phyloP scores from a whole-genome alignment of 2,113 vertebrate species.

The Erythrocebus patas region DNA sequence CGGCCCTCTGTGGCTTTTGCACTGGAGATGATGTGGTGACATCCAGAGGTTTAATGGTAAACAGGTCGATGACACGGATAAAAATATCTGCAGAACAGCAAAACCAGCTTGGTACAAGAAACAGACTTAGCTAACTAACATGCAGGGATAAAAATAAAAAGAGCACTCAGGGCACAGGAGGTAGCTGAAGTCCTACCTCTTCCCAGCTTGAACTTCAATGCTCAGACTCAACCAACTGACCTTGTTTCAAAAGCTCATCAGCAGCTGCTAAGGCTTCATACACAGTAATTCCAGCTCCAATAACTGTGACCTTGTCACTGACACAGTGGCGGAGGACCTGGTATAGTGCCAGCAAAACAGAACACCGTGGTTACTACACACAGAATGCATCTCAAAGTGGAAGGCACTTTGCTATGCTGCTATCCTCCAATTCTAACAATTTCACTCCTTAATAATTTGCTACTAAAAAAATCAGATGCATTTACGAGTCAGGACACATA shows the following conservation, averaged over 20 bases:
- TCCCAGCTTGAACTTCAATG: neutral
- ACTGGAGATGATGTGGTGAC: conserved; percentile 85
- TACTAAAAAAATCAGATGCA: neutral
- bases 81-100: conserved; percentile 80
- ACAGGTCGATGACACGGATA: conserved; percentile 90
- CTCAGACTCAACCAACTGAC: conserved; percentile 70
- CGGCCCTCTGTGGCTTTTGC: conserved; percentile 86
- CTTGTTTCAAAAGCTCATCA: conserved; percentile 85
- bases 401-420: neutral
- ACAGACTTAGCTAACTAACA: neutral
- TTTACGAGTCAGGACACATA: neutral
- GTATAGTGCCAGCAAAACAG: neutral
- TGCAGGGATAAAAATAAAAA: neutral
- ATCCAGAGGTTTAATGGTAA: conserved; percentile 94
- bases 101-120: neutral
- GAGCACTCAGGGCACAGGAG: neutral
- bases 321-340: conserved; percentile 87
- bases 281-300: conserved; percentile 90
- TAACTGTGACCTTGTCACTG: conserved; percentile 86
- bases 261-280: conserved; percentile 90
- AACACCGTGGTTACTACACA: neutral
- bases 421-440: neutral
- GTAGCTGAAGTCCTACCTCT: neutral
- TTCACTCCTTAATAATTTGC: neutral
- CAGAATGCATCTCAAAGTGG: neutral